Evolutionary conservation across 2,797 vertebrate genomes (phyloP).

Genomic region (Babyrousa celebensis): DNA sequence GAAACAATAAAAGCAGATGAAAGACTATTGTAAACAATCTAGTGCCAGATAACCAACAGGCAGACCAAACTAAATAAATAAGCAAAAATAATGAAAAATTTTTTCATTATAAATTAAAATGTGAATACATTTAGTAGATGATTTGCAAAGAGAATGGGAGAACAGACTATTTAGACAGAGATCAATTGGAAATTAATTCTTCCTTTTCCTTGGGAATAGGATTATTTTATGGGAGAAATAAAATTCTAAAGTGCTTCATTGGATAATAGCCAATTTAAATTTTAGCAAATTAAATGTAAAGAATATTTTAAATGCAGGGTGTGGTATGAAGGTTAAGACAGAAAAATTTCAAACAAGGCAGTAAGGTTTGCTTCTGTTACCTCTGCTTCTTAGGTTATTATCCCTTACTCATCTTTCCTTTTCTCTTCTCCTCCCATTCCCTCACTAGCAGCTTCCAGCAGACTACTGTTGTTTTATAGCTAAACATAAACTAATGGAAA

Average conservation of each 20-base stretch:
- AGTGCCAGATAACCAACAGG: background rate
- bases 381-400: background rate
- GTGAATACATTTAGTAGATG: conserved; percentile 48
- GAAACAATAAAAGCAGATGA: background rate
- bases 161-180: conserved; percentile 64
- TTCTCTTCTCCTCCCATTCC: background rate
- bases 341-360: background rate
- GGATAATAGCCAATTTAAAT: conserved; percentile 78
- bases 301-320: conserved; percentile 37
- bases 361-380: background rate
- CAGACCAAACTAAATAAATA: conserved; percentile 7
- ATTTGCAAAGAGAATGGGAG: conserved; percentile 64
- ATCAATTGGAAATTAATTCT: conserved; percentile 75
- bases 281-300: conserved; percentile 78
- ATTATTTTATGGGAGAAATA: conserved; percentile 66
- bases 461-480: background rate
- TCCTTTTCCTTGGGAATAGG: conserved; percentile 71
- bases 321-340: background rate
- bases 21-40: background rate
- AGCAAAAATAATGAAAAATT: background rate
- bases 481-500: background rate
- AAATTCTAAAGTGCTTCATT: conserved; percentile 80
- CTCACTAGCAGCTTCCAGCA: background rate
- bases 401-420: too few species aligned
- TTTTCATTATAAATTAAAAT: conserved; percentile 72